A percentile compares a stretch with the other conserved stretches of the same genome.
phyloP scores from a whole-genome alignment of 2,113 vertebrate species.

The Hipposideros armiger region DNA sequence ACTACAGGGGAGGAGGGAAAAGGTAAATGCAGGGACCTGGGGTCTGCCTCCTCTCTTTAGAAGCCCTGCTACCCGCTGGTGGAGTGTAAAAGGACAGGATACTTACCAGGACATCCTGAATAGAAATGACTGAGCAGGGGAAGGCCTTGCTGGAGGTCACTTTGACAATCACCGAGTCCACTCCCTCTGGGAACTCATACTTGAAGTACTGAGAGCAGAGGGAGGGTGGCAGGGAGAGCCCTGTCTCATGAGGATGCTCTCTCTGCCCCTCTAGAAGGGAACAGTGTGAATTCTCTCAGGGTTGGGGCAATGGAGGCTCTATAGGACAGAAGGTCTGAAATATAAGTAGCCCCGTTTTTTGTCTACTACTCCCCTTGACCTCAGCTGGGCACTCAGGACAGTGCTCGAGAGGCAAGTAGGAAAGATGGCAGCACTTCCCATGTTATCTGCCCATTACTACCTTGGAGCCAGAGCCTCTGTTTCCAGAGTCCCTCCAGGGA shows the following conservation, averaged over 20 bases:
- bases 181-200: slow-evolving; percentile 93
- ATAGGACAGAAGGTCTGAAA: neutral
- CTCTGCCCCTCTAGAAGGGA: neutral
- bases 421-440: neutral
- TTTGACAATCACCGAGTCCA: slow-evolving; percentile 97
- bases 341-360: neutral
- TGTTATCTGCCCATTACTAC: neutral
- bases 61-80: neutral
- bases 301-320: neutral
- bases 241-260: accelerated
- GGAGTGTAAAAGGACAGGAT: neutral
- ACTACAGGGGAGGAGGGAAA: slow-evolving; percentile 84
- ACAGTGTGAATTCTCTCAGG: neutral
- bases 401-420: neutral
- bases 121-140: slow-evolving; percentile 97
- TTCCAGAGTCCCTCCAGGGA: neutral
- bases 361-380: neutral
- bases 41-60: accelerated
- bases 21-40: neutral
- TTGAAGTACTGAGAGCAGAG: slow-evolving; percentile 93
- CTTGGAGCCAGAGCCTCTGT: neutral
- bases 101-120: slow-evolving; percentile 97
- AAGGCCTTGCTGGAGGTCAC: slow-evolving; percentile 95
- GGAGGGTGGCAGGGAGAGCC: neutral
- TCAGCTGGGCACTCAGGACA: neutral